Percentiles rank a stretch among this genome's conserved stretches.
These are phyloP conservation scores for Rhagonycha lutea DNA, from an alignment of 2,888 invertebrate genomes.

Conservation along the genomic window DNA sequence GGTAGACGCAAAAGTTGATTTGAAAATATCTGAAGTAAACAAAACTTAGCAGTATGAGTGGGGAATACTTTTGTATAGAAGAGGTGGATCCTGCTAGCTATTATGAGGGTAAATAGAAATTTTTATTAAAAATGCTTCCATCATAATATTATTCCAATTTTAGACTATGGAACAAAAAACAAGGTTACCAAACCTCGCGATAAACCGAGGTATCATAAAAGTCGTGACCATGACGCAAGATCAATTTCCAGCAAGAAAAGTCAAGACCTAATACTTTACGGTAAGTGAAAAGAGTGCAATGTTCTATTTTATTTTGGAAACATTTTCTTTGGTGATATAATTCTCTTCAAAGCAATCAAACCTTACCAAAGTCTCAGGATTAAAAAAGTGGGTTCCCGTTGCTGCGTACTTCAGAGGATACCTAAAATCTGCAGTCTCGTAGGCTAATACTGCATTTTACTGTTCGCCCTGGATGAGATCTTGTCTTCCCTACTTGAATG, in stretches of 20 bases:
- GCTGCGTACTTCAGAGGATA: no score
- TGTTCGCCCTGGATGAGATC: no score
- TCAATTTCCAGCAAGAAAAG: conserved; percentile 25
- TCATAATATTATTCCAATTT: not conserved
- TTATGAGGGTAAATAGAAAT: conserved; percentile 22
- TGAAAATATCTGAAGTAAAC: not conserved
- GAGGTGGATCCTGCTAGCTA: conserved; percentile 32
- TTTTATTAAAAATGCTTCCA: not conserved
- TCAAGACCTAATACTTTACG: conserved; percentile 34
- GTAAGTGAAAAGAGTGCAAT: conserved; percentile 19
- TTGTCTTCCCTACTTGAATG: no score
- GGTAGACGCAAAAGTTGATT: not conserved
- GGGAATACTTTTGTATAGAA: conserved; percentile 36
- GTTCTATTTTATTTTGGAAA: no score
- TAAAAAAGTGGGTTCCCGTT: no score
- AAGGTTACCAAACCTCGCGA: not conserved
- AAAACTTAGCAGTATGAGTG: conserved; percentile 31
- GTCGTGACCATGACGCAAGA: conserved; percentile 9
- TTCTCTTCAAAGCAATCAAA: no score
- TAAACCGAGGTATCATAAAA: conserved; percentile 7
- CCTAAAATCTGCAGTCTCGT: no score
- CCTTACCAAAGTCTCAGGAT: no score
- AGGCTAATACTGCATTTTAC: no score
- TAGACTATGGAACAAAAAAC: not conserved
- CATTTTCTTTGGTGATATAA: no score